Evolutionary conservation across 2,888 invertebrate species (phyloP).

Genomic region (Cyclophora punctaria): DNA sequence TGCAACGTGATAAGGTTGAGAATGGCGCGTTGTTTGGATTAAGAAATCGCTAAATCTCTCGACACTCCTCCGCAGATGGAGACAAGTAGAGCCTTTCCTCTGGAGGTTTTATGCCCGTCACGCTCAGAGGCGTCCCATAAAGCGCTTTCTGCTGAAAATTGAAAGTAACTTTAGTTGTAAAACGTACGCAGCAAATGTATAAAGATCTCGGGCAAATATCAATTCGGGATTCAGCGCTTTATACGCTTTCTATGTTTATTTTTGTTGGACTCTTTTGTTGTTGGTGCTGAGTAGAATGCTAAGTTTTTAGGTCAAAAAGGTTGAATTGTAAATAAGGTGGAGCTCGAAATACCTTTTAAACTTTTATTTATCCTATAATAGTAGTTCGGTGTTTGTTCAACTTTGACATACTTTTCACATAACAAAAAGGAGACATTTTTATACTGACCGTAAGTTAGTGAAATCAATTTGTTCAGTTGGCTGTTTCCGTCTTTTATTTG

Average conservation of each 20-base stretch:
- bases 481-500: too few relatives aligned
- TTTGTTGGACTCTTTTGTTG: constrained; percentile 11
- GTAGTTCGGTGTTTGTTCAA: too few relatives aligned
- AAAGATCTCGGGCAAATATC: constrained; percentile 45
- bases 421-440: too few relatives aligned
- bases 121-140: constrained; percentile 53
- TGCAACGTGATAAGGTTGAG: constrained; percentile 18
- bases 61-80: constrained; percentile 36
- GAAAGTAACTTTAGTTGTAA: constrained; percentile 70
- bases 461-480: too few relatives aligned
- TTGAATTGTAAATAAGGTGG: neutral
- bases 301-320: neutral
- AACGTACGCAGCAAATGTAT: constrained; percentile 48
- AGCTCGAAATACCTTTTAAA: too few relatives aligned
- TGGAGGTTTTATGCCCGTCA: constrained; percentile 56
- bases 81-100: constrained; percentile 46
- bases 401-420: too few relatives aligned
- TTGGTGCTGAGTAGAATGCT: too few relatives aligned
- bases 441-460: too few relatives aligned
- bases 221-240: constrained; percentile 41
- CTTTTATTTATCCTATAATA: too few relatives aligned
- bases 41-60: constrained; percentile 35
- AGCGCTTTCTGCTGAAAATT: constrained; percentile 66
- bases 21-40: constrained; percentile 19
- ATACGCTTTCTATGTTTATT: constrained; percentile 29